Conservation (phyloP, 2,113 vertebrate species). For the Tachysurus fulvidraco region DNA sequence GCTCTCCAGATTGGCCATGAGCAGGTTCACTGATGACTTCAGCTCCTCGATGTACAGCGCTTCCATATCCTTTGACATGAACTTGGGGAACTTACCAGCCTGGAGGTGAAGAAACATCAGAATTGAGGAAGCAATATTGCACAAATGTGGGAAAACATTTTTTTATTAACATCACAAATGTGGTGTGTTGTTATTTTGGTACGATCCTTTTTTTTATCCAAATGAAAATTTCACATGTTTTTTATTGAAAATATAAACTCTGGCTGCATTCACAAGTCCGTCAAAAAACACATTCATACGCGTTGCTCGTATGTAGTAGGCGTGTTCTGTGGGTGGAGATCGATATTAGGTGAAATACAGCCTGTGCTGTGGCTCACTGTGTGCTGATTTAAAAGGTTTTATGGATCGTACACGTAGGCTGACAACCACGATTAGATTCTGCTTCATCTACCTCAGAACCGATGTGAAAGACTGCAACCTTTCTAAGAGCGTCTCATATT, state of each 20-base stretch:
- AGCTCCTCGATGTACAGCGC: slow-evolving; percentile 96
- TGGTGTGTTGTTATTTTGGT: background rate
- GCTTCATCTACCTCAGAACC: background rate
- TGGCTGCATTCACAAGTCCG: background rate
- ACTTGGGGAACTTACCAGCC: slow-evolving; percentile 92
- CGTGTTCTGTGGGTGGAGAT: background rate
- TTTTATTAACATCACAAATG: background rate
- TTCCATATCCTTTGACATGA: slow-evolving; percentile 97
- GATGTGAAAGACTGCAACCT: no score
- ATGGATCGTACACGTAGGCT: background rate
- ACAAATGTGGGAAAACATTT: background rate
- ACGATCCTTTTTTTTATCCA: background rate
- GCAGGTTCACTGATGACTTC: slow-evolving; percentile 93
- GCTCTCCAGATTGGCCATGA: slow-evolving; percentile 98
- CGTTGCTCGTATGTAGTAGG: background rate
- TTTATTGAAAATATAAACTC: background rate
- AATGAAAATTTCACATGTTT: background rate
- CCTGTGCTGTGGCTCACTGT: background rate
- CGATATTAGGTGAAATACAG: background rate
- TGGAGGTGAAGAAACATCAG: slow-evolving; percentile 51
- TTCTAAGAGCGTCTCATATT: background rate
- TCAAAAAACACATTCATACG: background rate
- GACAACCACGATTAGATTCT: background rate
- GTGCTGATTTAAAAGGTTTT: background rate
- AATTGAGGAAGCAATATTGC: background rate